phyloP scores from a whole-genome alignment of 2,113 vertebrate species.

The Oncorhynchus masou region DNA sequence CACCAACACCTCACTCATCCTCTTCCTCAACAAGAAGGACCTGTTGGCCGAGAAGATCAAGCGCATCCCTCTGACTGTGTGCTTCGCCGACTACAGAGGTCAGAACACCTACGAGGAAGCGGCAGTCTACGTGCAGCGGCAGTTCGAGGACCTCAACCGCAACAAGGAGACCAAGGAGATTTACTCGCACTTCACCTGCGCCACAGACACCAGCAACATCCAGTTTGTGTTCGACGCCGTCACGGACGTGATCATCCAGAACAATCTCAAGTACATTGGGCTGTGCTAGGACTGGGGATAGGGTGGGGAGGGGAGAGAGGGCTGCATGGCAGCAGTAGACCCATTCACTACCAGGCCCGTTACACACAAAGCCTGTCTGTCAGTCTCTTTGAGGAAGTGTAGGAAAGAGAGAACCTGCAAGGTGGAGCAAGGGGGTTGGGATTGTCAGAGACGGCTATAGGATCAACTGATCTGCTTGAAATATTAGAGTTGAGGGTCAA shows the following conservation, averaged over 20 bases:
- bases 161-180: conserved; percentile 99
- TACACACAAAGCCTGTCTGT: conserved; percentile 16
- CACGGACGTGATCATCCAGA: conserved; percentile 99
- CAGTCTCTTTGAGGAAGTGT: conserved; percentile 46
- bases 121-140: conserved; percentile 96
- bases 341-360: conserved; percentile 31
- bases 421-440: conserved; percentile 28
- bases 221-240: conserved; percentile 99
- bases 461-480: conserved; percentile 55
- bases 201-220: conserved; percentile 93
- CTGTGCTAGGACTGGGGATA: conserved; percentile 84
- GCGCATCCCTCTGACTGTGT: conserved; percentile 93
- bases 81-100: conserved; percentile 97
- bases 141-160: conserved; percentile 99
- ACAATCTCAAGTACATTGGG: conserved; percentile 99
- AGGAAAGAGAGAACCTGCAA: conserved; percentile 47
- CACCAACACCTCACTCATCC: conserved; percentile 98
- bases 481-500: conserved; percentile 47
- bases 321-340: conserved; percentile 28
- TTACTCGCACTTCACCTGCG: conserved; percentile 94
- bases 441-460: conserved; percentile 41
- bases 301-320: conserved; percentile 10
- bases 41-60: conserved; percentile 98
- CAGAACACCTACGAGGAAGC: conserved; percentile 98
- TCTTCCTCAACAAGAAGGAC: conserved; percentile 99